phyloP scores from a whole-genome alignment of 1,140 invertebrate species.

The Bombus ignitus region DNA sequence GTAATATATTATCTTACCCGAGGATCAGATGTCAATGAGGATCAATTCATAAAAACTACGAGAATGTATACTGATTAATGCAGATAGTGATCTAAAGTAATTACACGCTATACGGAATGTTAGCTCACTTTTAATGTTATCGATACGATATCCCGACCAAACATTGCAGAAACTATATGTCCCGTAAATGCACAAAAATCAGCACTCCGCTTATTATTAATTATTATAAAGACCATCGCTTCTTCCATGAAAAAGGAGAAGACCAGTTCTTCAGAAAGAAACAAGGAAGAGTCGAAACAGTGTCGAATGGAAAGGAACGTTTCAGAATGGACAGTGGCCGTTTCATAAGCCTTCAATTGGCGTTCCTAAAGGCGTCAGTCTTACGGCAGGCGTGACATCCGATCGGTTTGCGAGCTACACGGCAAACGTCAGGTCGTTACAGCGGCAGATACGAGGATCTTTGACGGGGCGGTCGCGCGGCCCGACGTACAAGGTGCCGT shows the following conservation, averaged over 20 bases:
- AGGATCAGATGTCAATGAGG: too few species aligned
- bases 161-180: too few species aligned
- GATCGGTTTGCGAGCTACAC: conserved; percentile 29
- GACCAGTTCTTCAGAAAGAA: not conserved
- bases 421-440: conserved; percentile 52
- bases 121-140: too few species aligned
- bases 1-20: too few species aligned
- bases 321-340: not conserved
- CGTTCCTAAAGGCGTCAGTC: conserved; percentile 30
- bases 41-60: too few species aligned
- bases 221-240: rapidly evolving
- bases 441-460: conserved; percentile 42
- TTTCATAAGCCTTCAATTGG: conserved; percentile 35
- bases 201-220: not conserved
- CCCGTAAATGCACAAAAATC: too few species aligned
- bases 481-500: conserved; percentile 75
- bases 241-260: too few species aligned
- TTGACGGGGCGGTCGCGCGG: conserved; percentile 51
- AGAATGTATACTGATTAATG: too few species aligned
- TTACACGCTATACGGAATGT: too few species aligned
- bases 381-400: conserved; percentile 10
- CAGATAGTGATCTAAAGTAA: too few species aligned
- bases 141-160: too few species aligned
- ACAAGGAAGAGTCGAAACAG: rapidly evolving
- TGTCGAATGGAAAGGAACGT: too few species aligned